Base-by-base conservation (phyloP, 53 echinoderm and acorn worm genomes). In the Stichopus horrens region DNA sequence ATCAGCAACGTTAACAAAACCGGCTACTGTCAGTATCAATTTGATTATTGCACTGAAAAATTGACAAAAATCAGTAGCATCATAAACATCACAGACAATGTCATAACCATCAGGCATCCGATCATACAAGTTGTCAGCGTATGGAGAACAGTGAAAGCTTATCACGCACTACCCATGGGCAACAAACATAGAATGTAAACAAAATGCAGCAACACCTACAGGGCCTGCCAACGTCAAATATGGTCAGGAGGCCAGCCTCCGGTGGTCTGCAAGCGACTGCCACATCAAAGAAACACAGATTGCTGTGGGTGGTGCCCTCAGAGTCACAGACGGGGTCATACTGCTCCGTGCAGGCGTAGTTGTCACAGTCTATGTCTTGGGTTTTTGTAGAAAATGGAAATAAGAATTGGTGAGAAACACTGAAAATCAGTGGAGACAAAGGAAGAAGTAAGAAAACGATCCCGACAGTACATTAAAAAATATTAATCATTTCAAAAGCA, bases 241-340 rank as follows among this genome's bases (percentile, higher is more conserved):
- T 83, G 10, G 84, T 83, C 9, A 83, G 0, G 58, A 65, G 16
- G 23, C 84, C 66, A 23, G 60, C 84, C 23, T 65, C 60, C 58
- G 84, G 84, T 7, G 19, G 22, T 59, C 84, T 83, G 66, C 84
- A 83, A 18, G 84, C 84, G 5, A 59, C 19, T 16, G 8, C 37
- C 8, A 9, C 58, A 10, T 19, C 23, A 65, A 63, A 83, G 19
- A 16, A 5, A 83, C 84, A 83, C 10, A 58, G 6, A 22, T 22
- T 83, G 58, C 8, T 9, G 66, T 83, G 57, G 5, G 84, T 83
- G 57, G 4, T 11, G 10, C 84, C 84, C 6, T 83, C 21, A 5
- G 84, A 83, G 13, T 19, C 84, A n/a, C 84, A 83, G 14, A 83
- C 7, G 8, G 84, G 84, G 13, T 9, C 16, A 63, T 65, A 83